Conservation (phyloP, 1,140 invertebrate species). For the Radopholus similis region DNA sequence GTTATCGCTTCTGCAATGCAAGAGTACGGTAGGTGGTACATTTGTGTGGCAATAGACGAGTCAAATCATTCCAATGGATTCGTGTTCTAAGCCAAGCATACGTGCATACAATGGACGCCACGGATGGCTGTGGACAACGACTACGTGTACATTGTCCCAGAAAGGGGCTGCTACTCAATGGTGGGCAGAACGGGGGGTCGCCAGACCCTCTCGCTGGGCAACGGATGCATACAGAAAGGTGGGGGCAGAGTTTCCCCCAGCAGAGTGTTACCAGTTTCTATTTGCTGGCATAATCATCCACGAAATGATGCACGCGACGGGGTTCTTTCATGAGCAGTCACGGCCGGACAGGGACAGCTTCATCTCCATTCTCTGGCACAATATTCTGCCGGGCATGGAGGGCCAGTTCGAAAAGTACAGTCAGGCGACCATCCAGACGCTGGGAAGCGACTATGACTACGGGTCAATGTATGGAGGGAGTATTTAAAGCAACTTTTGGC, state of each 20-base stretch:
- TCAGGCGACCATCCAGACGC: slow-evolving; percentile 55
- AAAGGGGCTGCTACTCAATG: slow-evolving; percentile 47
- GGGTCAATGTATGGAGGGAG: slow-evolving; percentile 53
- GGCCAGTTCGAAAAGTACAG: slow-evolving; percentile 60
- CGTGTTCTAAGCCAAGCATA: slow-evolving; percentile 28
- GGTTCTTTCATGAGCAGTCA: slow-evolving; percentile 63
- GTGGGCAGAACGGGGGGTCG: slow-evolving; percentile 60
- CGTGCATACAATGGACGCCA: slow-evolving; percentile 57
- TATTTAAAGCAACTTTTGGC: not conserved
- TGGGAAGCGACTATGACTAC: slow-evolving; percentile 62
- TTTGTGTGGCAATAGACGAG: not conserved
- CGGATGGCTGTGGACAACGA: slow-evolving; percentile 47
- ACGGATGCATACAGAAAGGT: slow-evolving; percentile 68
- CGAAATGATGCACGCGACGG: slow-evolving; percentile 62
- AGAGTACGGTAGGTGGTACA: slow-evolving; percentile 38
- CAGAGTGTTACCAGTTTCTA: not conserved
- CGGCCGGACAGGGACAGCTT: slow-evolving; percentile 60
- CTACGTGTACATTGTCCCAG: slow-evolving; percentile 59
- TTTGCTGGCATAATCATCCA: slow-evolving; percentile 59
- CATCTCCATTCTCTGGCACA: slow-evolving; percentile 61
- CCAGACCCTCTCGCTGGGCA: slow-evolving; percentile 65
- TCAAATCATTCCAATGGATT: too few species aligned
- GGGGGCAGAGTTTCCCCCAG: not conserved
- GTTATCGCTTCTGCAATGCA: slow-evolving; percentile 58
- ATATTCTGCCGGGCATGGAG: slow-evolving; percentile 60